Conservation (phyloP, 2,888 invertebrate genomes). For the Diarsia mendica region DNA sequence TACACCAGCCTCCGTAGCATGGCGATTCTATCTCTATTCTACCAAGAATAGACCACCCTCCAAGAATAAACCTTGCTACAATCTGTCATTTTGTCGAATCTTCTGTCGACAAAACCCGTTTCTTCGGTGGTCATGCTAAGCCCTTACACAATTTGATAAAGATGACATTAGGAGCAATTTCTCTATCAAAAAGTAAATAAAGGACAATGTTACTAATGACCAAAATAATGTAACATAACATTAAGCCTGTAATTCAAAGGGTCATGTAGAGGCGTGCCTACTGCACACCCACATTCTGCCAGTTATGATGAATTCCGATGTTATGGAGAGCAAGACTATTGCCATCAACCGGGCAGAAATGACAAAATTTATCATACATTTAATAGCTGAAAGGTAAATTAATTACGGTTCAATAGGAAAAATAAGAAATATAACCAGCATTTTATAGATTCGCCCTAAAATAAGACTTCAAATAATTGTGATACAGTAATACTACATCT, state of each 20-base stretch:
- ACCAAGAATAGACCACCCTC: no score
- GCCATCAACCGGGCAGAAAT: not conserved
- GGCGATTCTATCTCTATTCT: no score
- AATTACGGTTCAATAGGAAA: not conserved
- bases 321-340: not conserved
- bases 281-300: not conserved
- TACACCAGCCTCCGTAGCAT: no score
- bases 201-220: not conserved
- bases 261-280: not conserved
- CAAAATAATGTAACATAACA: not conserved
- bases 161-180: not conserved
- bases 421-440: not conserved
- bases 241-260: not conserved
- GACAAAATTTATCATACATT: not conserved
- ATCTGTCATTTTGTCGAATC: no score
- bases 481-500: not conserved
- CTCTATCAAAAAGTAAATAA: not conserved
- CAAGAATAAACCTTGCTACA: no score
- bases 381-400: not conserved
- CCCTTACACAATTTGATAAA: slow-evolving; percentile 17
- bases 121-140: no score
- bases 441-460: not conserved
- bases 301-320: not conserved
- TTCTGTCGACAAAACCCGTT: no score
- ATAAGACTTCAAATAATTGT: not conserved